phyloP scores from a whole-genome alignment of 2,113 vertebrate species.

The Archilochus colubris region DNA sequence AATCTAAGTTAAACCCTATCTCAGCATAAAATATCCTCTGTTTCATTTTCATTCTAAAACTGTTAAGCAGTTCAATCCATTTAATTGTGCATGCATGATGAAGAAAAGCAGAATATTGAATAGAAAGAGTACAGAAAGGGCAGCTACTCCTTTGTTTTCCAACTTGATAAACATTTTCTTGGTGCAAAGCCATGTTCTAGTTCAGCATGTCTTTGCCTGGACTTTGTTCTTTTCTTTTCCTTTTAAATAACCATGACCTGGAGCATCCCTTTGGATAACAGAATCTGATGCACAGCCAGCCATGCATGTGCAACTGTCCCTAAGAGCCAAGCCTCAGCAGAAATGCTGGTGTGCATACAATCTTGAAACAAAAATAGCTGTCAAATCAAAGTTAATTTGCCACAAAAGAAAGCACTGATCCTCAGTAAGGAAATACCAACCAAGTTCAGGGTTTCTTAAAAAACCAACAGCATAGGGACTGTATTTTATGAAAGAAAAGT shows the following conservation, averaged over 20 bases:
- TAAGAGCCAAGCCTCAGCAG: slow-evolving; percentile 46
- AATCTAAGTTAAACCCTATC: background rate
- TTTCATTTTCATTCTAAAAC: background rate
- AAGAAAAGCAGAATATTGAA: background rate
- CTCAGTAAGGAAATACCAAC: background rate
- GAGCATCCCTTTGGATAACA: slow-evolving; percentile 38
- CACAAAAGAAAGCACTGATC: slow-evolving; percentile 7
- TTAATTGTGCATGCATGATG: background rate
- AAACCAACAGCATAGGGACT: background rate
- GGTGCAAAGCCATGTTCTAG: background rate
- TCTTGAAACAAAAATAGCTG: slow-evolving; percentile 55
- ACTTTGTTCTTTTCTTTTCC: background rate
- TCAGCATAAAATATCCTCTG: background rate
- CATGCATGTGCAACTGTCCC: slow-evolving; percentile 59
- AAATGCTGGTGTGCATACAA: slow-evolving; percentile 31
- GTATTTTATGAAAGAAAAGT: background rate
- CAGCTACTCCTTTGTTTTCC: background rate
- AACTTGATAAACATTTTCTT: background rate
- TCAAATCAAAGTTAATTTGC: slow-evolving; percentile 58
- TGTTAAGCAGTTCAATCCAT: background rate
- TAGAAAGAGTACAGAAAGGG: background rate
- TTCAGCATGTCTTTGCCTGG: background rate
- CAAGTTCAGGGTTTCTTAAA: background rate
- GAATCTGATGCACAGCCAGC: slow-evolving; percentile 52
- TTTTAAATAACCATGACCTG: background rate